These are phyloP conservation scores for Anser brachyrhynchus DNA, from an alignment of 2,113 vertebrate species.

Conservation along the genomic window DNA sequence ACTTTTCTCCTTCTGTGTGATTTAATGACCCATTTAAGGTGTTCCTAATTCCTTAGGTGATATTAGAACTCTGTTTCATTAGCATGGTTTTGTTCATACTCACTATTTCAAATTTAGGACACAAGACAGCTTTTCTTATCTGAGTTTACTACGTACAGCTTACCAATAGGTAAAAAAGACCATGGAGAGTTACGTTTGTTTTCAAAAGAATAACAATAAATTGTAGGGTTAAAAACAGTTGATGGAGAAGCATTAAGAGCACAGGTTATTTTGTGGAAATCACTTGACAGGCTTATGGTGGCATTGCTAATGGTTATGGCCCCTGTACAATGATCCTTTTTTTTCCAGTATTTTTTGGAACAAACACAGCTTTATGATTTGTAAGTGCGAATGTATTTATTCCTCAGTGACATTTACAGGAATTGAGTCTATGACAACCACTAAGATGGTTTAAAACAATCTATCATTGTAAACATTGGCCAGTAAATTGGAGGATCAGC, in stretches of 20 bases:
- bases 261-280: not conserved
- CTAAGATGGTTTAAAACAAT: not conserved
- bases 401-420: not conserved
- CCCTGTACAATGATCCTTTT: not conserved
- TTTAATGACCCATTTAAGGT: slow-evolving; percentile 55
- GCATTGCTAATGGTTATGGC: not conserved
- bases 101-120: slow-evolving; percentile 15
- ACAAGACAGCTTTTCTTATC: not conserved
- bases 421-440: not conserved
- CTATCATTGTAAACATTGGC: not conserved
- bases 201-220: not conserved
- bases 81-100: not conserved
- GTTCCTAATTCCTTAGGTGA: slow-evolving; percentile 37
- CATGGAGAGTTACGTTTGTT: not conserved
- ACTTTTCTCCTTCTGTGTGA: not conserved
- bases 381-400: not conserved
- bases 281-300: not conserved
- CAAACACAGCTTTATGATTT: not conserved
- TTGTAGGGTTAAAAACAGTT: not conserved
- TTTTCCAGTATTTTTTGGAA: not conserved
- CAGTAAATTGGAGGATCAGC: not conserved
- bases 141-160: not conserved
- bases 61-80: slow-evolving; percentile 53
- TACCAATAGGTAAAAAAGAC: not conserved
- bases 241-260: not conserved